phyloP scores from a whole-genome alignment of 2,797 vertebrate species.

The Microctenopoma stevenorrisi region DNA sequence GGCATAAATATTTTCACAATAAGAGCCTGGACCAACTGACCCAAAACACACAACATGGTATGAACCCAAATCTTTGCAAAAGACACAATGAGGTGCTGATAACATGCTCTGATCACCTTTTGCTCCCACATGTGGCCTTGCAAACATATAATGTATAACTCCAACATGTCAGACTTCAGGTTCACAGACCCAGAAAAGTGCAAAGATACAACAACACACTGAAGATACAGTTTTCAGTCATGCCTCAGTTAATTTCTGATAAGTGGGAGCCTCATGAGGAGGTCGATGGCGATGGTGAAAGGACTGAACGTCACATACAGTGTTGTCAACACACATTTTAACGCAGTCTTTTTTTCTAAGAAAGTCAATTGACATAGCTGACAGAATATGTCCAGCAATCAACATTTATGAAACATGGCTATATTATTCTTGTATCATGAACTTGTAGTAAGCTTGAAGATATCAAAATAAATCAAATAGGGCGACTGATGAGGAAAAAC shows the following conservation, averaged over 20 bases:
- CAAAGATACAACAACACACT: constrained; percentile 71
- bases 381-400: constrained; percentile 56
- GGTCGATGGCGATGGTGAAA: constrained; percentile 61
- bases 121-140: constrained; percentile 42
- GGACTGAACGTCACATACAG: constrained; percentile 71
- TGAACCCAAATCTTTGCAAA: constrained; percentile 58
- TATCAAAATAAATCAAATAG: constrained; percentile 24
- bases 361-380: constrained; percentile 62
- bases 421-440: constrained; percentile 56
- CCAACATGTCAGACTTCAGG: constrained; percentile 36
- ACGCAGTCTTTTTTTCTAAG: constrained; percentile 54
- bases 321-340: constrained; percentile 67
- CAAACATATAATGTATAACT: constrained; percentile 43
- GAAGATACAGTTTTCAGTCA: constrained; percentile 62
- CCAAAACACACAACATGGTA: constrained; percentile 49
- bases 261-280: constrained; percentile 37
- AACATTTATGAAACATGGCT: constrained; percentile 65
- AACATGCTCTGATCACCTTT: constrained; percentile 58
- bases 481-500: background rate
- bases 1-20: constrained; percentile 60
- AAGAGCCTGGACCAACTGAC: constrained; percentile 50
- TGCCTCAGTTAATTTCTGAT: constrained; percentile 57
- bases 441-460: constrained; percentile 24
- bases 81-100: constrained; percentile 62
- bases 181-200: constrained; percentile 64